A percentile compares a stretch with the other conserved stretches of the same genome.
These are phyloP conservation scores for Drosophila obscura DNA, from an alignment of 1,140 invertebrate species.

Conservation along the genomic window DNA sequence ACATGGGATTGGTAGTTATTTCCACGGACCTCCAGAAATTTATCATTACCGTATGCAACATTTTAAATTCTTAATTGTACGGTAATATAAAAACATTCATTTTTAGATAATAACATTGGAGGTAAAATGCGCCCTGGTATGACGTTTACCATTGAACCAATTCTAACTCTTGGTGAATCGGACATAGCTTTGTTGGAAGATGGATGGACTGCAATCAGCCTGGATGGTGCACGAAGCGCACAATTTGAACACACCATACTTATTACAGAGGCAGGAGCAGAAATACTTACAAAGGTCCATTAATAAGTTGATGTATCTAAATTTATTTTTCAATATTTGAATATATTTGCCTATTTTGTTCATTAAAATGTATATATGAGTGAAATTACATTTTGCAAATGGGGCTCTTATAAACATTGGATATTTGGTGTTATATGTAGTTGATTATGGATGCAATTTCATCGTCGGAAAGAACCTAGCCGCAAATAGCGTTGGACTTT, in stretches of 20 bases:
- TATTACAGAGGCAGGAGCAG: slow-evolving; percentile 89
- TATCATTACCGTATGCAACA: slow-evolving; percentile 88
- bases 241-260: slow-evolving; percentile 97
- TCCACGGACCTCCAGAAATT: slow-evolving; percentile 96
- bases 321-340: slow-evolving; percentile 28
- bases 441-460: not conserved
- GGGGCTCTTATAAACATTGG: slow-evolving; percentile 15
- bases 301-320: slow-evolving; percentile 2
- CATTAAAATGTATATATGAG: slow-evolving; percentile 37
- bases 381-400: slow-evolving; percentile 37
- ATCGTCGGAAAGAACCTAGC: slow-evolving; percentile 23
- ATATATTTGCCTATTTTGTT: slow-evolving; percentile 12
- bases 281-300: slow-evolving; percentile 88
- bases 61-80: not conserved
- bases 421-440: slow-evolving; percentile 15
- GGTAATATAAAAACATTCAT: not conserved
- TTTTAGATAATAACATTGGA: slow-evolving; percentile 87
- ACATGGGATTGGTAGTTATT: slow-evolving; percentile 96
- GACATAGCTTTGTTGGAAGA: slow-evolving; percentile 91
- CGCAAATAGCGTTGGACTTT: slow-evolving; percentile 69
- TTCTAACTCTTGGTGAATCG: slow-evolving; percentile 89
- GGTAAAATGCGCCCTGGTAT: slow-evolving; percentile 94
- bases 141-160: slow-evolving; percentile 98
- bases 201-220: slow-evolving; percentile 93
- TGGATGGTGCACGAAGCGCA: slow-evolving; percentile 91